phyloP scores from a whole-genome alignment of 2,113 vertebrate genomes.

The Rhea americana region DNA sequence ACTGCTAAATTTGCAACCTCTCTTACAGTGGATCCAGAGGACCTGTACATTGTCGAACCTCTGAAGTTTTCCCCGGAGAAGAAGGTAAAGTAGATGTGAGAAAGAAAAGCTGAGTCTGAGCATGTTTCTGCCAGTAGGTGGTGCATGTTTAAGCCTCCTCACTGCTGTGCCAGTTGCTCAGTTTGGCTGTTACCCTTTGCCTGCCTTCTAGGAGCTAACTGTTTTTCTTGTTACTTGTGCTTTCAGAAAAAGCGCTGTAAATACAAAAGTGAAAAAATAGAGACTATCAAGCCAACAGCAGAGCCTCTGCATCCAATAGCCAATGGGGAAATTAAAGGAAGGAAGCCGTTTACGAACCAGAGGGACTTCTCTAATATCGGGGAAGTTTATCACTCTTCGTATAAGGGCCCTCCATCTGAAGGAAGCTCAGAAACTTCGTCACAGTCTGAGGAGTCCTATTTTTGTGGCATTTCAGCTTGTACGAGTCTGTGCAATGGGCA shows the following conservation, averaged over 20 bases:
- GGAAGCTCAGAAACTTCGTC: constrained; percentile 90
- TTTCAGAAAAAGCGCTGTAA: constrained; percentile 94
- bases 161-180: fast-evolving
- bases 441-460: constrained; percentile 91
- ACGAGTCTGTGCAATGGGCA: constrained; percentile 87
- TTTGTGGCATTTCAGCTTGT: constrained; percentile 85
- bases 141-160: not conserved
- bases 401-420: constrained; percentile 85
- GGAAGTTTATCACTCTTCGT: constrained; percentile 80
- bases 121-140: not conserved
- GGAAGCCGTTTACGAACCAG: constrained; percentile 82
- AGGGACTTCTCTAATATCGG: constrained; percentile 81
- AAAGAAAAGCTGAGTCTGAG: not conserved
- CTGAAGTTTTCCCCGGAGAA: constrained; percentile 98
- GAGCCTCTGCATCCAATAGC: constrained; percentile 71
- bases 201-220: not conserved
- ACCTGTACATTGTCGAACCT: constrained; percentile 98
- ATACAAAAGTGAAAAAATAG: constrained; percentile 89
- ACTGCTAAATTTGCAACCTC: constrained; percentile 35
- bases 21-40: constrained; percentile 90
- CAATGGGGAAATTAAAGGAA: constrained; percentile 84
- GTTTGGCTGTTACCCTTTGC: not conserved
- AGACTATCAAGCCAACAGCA: constrained; percentile 80
- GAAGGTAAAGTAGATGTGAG: constrained; percentile 85
- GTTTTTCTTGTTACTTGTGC: not conserved